Base-by-base conservation (phyloP, 2,888 invertebrate species). In the Pseudanteris insignis region DNA sequence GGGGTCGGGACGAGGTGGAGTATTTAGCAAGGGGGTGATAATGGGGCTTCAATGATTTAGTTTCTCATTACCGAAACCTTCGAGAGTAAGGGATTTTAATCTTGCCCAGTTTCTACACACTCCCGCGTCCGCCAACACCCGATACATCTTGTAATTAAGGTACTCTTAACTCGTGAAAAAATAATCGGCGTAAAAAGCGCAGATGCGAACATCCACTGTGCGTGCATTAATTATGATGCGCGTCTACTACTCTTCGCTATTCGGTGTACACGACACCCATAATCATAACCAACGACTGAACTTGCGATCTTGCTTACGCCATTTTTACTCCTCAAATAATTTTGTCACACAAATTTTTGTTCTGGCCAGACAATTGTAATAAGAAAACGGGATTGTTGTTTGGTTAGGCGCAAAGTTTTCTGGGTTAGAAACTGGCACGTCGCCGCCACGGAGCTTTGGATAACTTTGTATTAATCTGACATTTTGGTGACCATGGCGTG, bases 31-130 rank as follows among this genome's bases (percentile, higher is more conserved):
- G 60, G 46, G 62, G 53, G 62, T 63, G 46, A 64, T 63, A 44
- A 54, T 65, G 63, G 63, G 71, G 73, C 77, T 77, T 78, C 73
- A 78, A 79, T 76, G 78, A 79, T 78, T 78, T 78, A 79, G 78
- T 77, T 78, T 79, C 78, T 79, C 79, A 79, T 79, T 79, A 78
- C 76, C 73, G 58, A 67, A 70, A 67, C 67, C 63, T 59, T 55
- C 46, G 51, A 48, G 64, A 55, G 67, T 59, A 69, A 67, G 71
- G 63, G 67, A 70, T 71, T 73, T 67, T 66, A 34, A 55, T 62
- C 64, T 61, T 50, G 40, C 51, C 50, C 26, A 47, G 54, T 46
- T 33, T 40, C 64, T 38, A 50, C 53, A 54, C 59, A 28, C 55
- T 30, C 43, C 21, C 57, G 53, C 37, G 38, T 57, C 25, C 32